Evolutionary conservation across 2,888 invertebrate species (phyloP).

Genomic region (Hermaeophaga mercurialis): DNA sequence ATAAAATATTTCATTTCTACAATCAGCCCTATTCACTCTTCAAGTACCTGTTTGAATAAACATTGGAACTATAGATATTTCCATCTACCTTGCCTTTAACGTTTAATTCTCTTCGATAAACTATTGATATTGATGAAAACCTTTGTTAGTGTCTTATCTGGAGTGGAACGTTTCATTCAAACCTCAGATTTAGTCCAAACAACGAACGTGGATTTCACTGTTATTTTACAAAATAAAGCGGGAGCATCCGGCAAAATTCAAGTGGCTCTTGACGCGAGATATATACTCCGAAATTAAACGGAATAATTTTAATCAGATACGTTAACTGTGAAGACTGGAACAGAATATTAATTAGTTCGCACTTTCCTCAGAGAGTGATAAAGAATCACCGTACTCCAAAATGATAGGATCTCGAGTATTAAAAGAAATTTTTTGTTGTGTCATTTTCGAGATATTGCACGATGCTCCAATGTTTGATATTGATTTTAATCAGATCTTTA

Average conservation of each 20-base stretch:
- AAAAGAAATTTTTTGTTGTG: too few relatives aligned
- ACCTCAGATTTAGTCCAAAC: slow-evolving; percentile 6
- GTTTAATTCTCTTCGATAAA: not conserved
- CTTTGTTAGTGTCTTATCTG: not conserved
- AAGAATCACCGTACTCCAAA: too few relatives aligned
- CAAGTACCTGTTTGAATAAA: not conserved
- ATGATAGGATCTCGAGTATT: too few relatives aligned
- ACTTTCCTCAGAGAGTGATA: too few relatives aligned
- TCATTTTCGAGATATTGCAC: too few relatives aligned
- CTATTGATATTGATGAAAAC: not conserved
- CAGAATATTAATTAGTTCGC: slow-evolving; percentile 1
- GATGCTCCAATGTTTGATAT: too few relatives aligned
- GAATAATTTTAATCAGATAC: not conserved
- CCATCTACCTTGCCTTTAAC: not conserved
- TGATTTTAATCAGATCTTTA: too few relatives aligned
- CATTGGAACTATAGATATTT: not conserved
- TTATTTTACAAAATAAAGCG: slow-evolving; percentile 6
- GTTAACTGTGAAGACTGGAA: not conserved
- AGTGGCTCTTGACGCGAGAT: slow-evolving; percentile 4
- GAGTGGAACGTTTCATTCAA: slow-evolving; percentile 1
- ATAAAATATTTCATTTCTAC: too few relatives aligned
- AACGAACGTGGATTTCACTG: not conserved
- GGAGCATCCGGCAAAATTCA: not conserved
- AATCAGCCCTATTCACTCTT: too few relatives aligned
- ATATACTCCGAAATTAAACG: not conserved